These are phyloP conservation scores for Scylla paramamosain DNA, from an alignment of 1,140 invertebrate genomes.

Conservation along the genomic window DNA sequence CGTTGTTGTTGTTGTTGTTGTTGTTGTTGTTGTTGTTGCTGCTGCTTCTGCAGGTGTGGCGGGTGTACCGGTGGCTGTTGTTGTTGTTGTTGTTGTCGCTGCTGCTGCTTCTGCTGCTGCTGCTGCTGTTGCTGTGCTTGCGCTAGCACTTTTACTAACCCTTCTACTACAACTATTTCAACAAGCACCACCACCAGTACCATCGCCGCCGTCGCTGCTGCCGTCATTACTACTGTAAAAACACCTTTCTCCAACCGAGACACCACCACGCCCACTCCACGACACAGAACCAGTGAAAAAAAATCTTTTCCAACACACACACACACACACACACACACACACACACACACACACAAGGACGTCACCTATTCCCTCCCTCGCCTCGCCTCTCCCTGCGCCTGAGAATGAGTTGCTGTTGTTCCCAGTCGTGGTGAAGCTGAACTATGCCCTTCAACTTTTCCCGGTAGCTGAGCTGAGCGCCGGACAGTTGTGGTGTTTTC, in stretches of 20 bases:
- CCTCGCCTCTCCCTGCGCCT: background rate
- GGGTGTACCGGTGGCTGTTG: background rate
- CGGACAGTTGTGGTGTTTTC: background rate
- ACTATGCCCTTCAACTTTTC: background rate
- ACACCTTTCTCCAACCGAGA: too few relatives aligned
- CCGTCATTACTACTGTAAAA: too few relatives aligned
- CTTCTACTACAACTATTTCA: too few relatives aligned
- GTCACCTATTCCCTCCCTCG: background rate
- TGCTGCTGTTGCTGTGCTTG: background rate
- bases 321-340: constrained; percentile 29
- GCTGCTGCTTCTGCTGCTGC: background rate
- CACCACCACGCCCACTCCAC: too few relatives aligned
- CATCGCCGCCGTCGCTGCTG: too few relatives aligned
- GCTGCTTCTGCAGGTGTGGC: background rate
- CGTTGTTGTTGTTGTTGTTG: background rate
- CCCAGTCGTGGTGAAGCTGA: background rate
- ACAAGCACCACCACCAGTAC: too few relatives aligned
- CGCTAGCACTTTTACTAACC: too few relatives aligned
- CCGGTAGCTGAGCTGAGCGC: background rate
- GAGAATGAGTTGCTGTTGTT: background rate
- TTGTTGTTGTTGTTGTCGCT: background rate
- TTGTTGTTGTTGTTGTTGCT: background rate
- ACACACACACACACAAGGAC: constrained; percentile 19
- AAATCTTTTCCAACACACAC: background rate
- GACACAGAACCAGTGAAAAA: too few relatives aligned